Conservation (phyloP, 2,797 vertebrate species). For the Malurus splendens region DNA sequence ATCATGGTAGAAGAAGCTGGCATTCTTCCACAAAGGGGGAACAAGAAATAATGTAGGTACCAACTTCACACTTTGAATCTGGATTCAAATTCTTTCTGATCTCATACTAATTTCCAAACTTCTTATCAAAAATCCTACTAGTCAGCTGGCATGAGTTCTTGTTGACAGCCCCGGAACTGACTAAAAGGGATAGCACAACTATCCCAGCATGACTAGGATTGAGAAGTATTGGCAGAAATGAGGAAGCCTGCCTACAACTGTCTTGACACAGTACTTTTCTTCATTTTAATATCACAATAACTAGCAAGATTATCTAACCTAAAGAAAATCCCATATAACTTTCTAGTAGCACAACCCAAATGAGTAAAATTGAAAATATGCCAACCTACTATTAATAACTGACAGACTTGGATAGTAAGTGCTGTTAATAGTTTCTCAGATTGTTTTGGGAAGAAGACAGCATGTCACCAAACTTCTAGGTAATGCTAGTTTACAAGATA, state of each 20-base stretch:
- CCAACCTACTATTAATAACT: constrained; percentile 20
- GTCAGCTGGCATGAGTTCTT: not conserved
- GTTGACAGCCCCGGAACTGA: not conserved
- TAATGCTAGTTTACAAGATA: constrained; percentile 31
- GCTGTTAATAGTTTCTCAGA: constrained; percentile 1
- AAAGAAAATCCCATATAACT: constrained; percentile 22
- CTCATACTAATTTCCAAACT: not conserved
- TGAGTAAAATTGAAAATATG: constrained; percentile 12
- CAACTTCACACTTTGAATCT: not conserved
- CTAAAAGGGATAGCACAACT: not conserved
- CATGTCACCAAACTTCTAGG: constrained; percentile 27
- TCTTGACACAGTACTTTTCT: not conserved
- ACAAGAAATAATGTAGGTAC: not conserved
- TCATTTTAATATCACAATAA: not conserved
- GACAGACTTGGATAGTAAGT: not conserved
- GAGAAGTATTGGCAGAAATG: not conserved
- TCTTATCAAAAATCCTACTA: not conserved
- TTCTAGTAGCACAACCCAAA: not conserved
- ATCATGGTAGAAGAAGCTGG: not conserved
- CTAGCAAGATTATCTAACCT: not conserved
- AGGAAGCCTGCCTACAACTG: not conserved
- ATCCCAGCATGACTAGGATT: not conserved
- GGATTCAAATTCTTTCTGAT: not conserved
- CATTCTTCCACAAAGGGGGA: not conserved
- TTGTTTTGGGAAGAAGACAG: constrained; percentile 27